phyloP scores from a whole-genome alignment of 2,888 invertebrate species.

The Geotrupes spiniger region DNA sequence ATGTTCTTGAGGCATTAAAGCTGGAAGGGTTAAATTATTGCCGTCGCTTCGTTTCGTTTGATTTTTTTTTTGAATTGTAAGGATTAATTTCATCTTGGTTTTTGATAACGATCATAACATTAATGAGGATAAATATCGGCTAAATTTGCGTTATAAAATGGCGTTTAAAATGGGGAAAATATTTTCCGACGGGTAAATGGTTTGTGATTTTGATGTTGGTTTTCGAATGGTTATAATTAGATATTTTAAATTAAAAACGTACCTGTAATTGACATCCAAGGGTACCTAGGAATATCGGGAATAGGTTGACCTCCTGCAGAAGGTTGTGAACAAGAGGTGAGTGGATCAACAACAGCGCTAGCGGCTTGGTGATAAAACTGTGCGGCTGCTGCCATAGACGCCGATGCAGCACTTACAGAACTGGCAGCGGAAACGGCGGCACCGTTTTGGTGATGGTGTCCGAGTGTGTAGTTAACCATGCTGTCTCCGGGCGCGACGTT shows the following conservation, averaged over 20 bases:
- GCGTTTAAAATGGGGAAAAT: too few species aligned
- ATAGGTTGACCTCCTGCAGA: constrained; percentile 77
- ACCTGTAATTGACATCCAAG: constrained; percentile 98
- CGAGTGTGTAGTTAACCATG: constrained; percentile 79
- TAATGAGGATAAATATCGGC: too few species aligned
- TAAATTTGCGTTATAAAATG: too few species aligned
- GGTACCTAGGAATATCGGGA: constrained; percentile 89
- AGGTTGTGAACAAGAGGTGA: constrained; percentile 72
- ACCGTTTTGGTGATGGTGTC: constrained; percentile 69
- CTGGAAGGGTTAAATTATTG: too few species aligned
- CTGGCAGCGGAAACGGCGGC: constrained; percentile 63
- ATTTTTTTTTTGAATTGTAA: too few species aligned
- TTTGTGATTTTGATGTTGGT: too few species aligned
- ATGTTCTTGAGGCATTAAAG: too few species aligned
- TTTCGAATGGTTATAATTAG: not conserved
- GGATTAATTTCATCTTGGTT: too few species aligned
- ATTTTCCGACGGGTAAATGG: too few species aligned
- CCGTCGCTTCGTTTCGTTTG: too few species aligned
- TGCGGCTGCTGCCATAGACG: constrained; percentile 63
- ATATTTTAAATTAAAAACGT: constrained; percentile 50
- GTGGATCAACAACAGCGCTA: constrained; percentile 77
- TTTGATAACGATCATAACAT: too few species aligned
- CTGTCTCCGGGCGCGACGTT: constrained; percentile 67
- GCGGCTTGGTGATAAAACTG: constrained; percentile 88
- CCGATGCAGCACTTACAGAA: constrained; percentile 72